Evolutionary conservation across 37 sponge, comb jelly and placozoan species (phyloP), one percentile per base, ranked within the genome.

Genomic region (Geodia barretti): DNA sequence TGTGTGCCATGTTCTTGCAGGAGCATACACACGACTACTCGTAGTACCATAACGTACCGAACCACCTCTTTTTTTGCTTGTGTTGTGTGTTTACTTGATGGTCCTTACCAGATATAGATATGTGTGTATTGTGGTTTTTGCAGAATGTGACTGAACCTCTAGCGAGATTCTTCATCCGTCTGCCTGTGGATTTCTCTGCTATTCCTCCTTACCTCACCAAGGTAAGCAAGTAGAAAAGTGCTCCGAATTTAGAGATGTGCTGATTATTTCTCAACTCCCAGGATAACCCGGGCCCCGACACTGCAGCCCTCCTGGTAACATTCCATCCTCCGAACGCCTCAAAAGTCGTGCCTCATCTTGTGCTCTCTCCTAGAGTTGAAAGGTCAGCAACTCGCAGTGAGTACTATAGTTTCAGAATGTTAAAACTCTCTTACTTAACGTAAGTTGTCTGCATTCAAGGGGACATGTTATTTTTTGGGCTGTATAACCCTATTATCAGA

Each of bases 361-460:
- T 58, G 5, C 66, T 93, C 31, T 89, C 93, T 0, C 93, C 93
- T 14, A 39, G 82, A 81, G 39, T 84, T 42, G 82, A 88, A 32
- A 84, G 79, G 76, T 79, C n/a, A n/a, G n/a, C n/a, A n/a, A n/a
- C n/a, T n/a, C n/a, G n/a, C n/a, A n/a, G n/a, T n/a, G n/a, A n/a
- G n/a, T n/a, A n/a, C n/a, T n/a, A n/a, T n/a, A n/a, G n/a, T n/a
- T n/a, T n/a, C n/a, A n/a, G n/a, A n/a, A n/a, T n/a, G n/a, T n/a
- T n/a, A n/a, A n/a, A n/a, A n/a, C n/a, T n/a, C n/a, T n/a, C n/a
- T n/a, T n/a, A n/a, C n/a, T n/a, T n/a, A n/a, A n/a, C n/a, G n/a
- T n/a, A n/a, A n/a, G n/a, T n/a, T n/a, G n/a, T n/a, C n/a, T n/a
- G n/a, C n/a, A n/a, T n/a, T n/a, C n/a, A n/a, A n/a, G n/a, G n/a